Base-by-base conservation (phyloP, 2,797 vertebrate species). In the Pangasius sanitwongsei region DNA sequence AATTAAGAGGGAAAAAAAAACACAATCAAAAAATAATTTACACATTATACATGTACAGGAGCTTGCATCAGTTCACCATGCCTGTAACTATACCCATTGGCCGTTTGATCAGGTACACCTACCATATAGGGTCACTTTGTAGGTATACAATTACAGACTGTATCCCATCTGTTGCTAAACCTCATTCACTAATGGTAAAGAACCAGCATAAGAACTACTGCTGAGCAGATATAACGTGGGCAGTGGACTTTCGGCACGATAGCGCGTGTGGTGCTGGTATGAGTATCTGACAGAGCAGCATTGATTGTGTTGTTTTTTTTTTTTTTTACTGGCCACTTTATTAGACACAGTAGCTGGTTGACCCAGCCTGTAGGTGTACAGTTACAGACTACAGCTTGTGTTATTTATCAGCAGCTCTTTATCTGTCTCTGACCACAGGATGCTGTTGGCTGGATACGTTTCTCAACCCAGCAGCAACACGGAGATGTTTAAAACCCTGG, bases 1-100 rank as follows among this genome's bases (percentile, higher is more conserved):
- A 55, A 57, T 41, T n/a, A n/a, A n/a, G n/a, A n/a, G n/a, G 0
- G 0, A 41, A 59, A 78, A 65, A 65, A 69, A 44, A 55, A 28
- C 8, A 84, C 34, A 48, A 55, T 31, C 23, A 20, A 63, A 86
- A 83, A 67, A 23, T 48, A 23, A 31, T 84, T 87, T 87, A 89
- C 86, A 89, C 34, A 86, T 75, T 65, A 6, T 65, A 77, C 53
- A 89, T 83, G n/a, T 89, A 81, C 23, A 86, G 59, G 6, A 89
- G 41, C 53, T 72, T 80, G 59, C 61, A 83, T 87, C 44, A 55
- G 23, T 25, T 59, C 37, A 37, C 75, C 23, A 63, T 44, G 28
- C 25, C 74, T 65, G 34, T 63, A 31, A 59, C 48, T 83, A 41
- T 15, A 83, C 81, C 37, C 16, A 67, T 4, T 25, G 44, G 63